Conservation (phyloP, 1,140 invertebrate genomes). For the Stegodyphus dumicola region DNA sequence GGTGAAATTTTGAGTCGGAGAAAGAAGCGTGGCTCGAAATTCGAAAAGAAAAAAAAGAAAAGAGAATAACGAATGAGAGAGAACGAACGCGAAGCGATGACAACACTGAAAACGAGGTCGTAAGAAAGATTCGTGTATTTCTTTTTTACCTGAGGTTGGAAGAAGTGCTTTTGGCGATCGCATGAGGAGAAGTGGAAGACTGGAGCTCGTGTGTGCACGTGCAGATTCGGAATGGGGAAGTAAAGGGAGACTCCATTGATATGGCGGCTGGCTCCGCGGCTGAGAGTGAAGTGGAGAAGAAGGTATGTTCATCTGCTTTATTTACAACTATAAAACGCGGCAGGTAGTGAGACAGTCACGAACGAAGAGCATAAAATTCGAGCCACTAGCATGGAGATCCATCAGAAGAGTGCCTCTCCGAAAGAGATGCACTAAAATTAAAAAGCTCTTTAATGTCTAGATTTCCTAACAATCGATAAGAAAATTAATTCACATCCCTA, state of each 20-base stretch:
- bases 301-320: slow-evolving; percentile 18
- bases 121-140: not conserved
- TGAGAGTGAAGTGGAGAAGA: slow-evolving; percentile 43
- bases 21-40: not conserved
- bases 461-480: too few relatives aligned
- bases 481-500: too few relatives aligned
- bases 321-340: too few relatives aligned
- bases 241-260: slow-evolving; percentile 25
- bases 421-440: too few relatives aligned
- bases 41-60: not conserved
- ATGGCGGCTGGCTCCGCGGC: slow-evolving; percentile 32
- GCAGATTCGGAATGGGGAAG: slow-evolving; percentile 37
- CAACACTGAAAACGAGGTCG: not conserved
- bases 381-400: too few relatives aligned
- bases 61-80: not conserved
- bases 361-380: too few relatives aligned
- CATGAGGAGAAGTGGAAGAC: not conserved
- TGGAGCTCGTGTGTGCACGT: slow-evolving; percentile 14
- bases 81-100: not conserved
- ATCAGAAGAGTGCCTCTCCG: too few relatives aligned
- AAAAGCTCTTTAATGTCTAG: too few relatives aligned
- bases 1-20: slow-evolving; percentile 1
- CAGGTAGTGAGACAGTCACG: too few relatives aligned
- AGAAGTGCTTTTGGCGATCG: not conserved
- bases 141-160: not conserved